phyloP scores from a whole-genome alignment of 2,888 invertebrate species.

The Rhagium mordax region DNA sequence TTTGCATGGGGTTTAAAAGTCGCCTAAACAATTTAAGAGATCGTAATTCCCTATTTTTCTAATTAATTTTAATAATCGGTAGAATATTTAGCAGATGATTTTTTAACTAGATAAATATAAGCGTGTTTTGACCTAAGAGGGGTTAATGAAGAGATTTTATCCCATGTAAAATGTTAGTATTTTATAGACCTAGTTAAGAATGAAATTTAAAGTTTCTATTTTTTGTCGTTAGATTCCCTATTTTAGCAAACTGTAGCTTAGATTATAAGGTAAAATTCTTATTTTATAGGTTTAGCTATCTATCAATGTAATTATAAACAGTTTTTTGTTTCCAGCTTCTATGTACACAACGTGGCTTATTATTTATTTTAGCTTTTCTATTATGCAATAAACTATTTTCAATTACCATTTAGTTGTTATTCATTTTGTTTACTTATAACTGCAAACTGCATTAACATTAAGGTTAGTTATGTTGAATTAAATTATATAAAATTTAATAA shows the following conservation, averaged over 20 bases:
- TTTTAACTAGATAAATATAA: slow-evolving; percentile 33
- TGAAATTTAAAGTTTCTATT: slow-evolving; percentile 38
- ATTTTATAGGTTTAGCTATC: slow-evolving; percentile 37
- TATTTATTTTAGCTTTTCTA: slow-evolving; percentile 51
- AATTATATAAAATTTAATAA: slow-evolving; percentile 50
- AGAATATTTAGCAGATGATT: slow-evolving; percentile 34
- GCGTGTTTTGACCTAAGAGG: slow-evolving; percentile 11
- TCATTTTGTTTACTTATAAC: slow-evolving; percentile 44
- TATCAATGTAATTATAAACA: slow-evolving; percentile 28
- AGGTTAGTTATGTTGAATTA: slow-evolving; percentile 48
- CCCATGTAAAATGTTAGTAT: slow-evolving; percentile 35
- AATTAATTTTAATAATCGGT: slow-evolving; percentile 33
- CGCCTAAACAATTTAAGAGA: slow-evolving; percentile 20
- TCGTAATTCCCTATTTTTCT: slow-evolving; percentile 39
- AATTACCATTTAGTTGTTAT: slow-evolving; percentile 40
- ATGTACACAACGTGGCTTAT: slow-evolving; percentile 48
- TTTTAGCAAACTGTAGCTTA: slow-evolving; percentile 38
- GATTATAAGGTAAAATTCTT: slow-evolving; percentile 42
- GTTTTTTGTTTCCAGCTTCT: slow-evolving; percentile 40
- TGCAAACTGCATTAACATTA: slow-evolving; percentile 43
- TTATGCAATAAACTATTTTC: slow-evolving; percentile 35
- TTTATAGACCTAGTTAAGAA: slow-evolving; percentile 39
- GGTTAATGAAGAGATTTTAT: background rate
- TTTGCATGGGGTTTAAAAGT: slow-evolving; percentile 25
- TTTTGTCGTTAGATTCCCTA: slow-evolving; percentile 36